phyloP scores from a whole-genome alignment of 2,113 vertebrate species.

The Hypocryptadius cinnamomeus region DNA sequence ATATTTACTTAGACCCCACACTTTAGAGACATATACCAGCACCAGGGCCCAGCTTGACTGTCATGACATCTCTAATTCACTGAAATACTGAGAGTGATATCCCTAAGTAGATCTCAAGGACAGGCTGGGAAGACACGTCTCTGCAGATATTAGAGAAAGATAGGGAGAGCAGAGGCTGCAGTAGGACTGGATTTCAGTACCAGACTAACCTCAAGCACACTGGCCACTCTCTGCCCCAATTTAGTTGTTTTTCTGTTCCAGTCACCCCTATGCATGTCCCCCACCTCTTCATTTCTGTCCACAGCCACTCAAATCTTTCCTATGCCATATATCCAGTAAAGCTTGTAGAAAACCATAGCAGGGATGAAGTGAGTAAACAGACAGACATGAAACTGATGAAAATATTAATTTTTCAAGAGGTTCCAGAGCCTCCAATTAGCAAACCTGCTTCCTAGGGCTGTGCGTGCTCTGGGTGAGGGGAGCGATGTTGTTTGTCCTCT shows the following conservation, averaged over 20 bases:
- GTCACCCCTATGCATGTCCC: not conserved
- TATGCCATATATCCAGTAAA: not conserved
- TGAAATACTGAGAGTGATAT: not conserved
- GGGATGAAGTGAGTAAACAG: slow-evolving; percentile 10
- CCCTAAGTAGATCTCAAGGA: not conserved
- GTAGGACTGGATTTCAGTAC: not conserved
- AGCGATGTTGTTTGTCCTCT: not conserved
- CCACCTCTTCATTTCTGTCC: not conserved
- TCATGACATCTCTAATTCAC: not conserved
- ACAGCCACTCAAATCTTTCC: not conserved
- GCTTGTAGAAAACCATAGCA: not conserved
- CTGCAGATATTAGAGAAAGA: not conserved
- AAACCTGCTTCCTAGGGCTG: not conserved
- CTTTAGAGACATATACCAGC: not conserved
- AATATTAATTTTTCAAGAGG: slow-evolving; percentile 37
- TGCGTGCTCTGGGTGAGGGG: not conserved
- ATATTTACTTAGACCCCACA: not conserved
- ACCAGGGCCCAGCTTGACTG: not conserved
- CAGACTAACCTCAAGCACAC: not conserved
- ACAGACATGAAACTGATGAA: slow-evolving; percentile 17
- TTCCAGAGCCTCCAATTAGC: slow-evolving; percentile 9
- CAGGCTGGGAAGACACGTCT: not conserved
- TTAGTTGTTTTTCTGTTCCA: not conserved
- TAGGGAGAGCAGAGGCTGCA: not conserved
- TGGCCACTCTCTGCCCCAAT: not conserved